phyloP scores from a whole-genome alignment of 2,797 vertebrate species.

The Danio albolineatus region DNA sequence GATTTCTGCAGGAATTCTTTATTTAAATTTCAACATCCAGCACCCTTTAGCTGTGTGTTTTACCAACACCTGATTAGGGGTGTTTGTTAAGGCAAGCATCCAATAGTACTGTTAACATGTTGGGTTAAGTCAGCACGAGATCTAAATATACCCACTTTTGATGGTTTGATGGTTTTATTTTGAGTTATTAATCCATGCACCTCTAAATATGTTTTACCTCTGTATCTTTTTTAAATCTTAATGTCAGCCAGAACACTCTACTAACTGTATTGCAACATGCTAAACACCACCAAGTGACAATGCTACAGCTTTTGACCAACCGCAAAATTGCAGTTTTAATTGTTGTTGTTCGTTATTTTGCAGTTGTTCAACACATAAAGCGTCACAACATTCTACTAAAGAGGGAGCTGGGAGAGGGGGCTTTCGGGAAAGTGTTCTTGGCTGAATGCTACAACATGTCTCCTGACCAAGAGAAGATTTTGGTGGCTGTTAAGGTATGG shows the following conservation, averaged over 20 bases:
- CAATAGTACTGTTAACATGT: background rate
- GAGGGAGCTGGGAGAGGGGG: slow-evolving; percentile 96
- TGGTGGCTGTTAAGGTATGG: slow-evolving; percentile 96
- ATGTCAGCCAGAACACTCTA: background rate
- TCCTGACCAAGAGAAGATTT: slow-evolving; percentile 94
- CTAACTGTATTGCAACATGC: background rate
- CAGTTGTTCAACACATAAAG: slow-evolving; percentile 99
- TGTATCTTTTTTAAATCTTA: background rate
- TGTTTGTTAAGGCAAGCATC: background rate
- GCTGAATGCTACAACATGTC: slow-evolving; percentile 97
- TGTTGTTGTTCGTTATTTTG: slow-evolving; percentile 47
- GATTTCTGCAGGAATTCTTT: slow-evolving; percentile 27
- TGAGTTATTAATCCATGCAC: background rate
- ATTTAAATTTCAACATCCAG: slow-evolving; percentile 15
- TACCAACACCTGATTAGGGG: background rate
- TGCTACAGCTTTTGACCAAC: background rate
- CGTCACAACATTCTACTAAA: slow-evolving; percentile 97
- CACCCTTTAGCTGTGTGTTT: background rate
- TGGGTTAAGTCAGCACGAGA: background rate
- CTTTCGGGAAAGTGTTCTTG: slow-evolving; percentile 97
- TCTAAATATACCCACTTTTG: background rate
- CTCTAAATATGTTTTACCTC: background rate
- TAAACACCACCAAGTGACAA: too few relatives aligned
- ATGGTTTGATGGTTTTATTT: background rate
- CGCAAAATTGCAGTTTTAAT: background rate